Evolutionary conservation across 2,113 vertebrate genomes (phyloP).

Genomic region (Albula goreensis): DNA sequence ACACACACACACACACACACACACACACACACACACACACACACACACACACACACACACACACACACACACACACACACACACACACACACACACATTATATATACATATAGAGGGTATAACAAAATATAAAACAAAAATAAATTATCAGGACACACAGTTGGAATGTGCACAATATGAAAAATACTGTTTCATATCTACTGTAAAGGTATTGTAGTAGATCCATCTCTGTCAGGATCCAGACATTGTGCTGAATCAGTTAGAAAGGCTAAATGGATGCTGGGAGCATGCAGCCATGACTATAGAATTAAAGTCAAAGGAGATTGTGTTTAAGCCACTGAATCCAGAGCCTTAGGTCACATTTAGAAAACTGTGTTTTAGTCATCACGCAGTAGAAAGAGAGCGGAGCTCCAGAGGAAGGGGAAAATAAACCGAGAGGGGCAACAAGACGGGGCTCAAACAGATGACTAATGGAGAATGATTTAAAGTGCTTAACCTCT

Average conservation of each 20-base stretch:
- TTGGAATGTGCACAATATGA: neutral
- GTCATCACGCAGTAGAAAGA: neutral
- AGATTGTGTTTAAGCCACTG: too few relatives aligned
- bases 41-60: constrained; percentile 29
- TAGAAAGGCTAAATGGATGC: neutral
- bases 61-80: constrained; percentile 2
- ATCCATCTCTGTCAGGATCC: neutral
- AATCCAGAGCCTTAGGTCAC: neutral
- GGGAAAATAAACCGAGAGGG: neutral
- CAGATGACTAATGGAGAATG: too few relatives aligned
- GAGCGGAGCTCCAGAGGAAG: neutral
- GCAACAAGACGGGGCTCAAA: neutral
- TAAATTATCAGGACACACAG: neutral
- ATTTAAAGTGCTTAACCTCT: too few relatives aligned
- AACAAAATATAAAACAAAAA: too few relatives aligned
- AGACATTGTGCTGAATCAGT: neutral
- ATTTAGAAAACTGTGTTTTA: neutral
- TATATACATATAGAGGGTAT: too few relatives aligned
- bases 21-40: neutral
- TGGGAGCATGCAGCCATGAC: neutral
- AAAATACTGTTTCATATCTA: neutral
- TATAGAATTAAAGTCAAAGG: neutral
- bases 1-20: constrained; percentile 29
- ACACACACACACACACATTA: neutral
- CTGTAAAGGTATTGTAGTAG: neutral